These are phyloP conservation scores for Aphelenchoides fujianensis DNA, from an alignment of 1,140 invertebrate species.

Conservation along the genomic window DNA sequence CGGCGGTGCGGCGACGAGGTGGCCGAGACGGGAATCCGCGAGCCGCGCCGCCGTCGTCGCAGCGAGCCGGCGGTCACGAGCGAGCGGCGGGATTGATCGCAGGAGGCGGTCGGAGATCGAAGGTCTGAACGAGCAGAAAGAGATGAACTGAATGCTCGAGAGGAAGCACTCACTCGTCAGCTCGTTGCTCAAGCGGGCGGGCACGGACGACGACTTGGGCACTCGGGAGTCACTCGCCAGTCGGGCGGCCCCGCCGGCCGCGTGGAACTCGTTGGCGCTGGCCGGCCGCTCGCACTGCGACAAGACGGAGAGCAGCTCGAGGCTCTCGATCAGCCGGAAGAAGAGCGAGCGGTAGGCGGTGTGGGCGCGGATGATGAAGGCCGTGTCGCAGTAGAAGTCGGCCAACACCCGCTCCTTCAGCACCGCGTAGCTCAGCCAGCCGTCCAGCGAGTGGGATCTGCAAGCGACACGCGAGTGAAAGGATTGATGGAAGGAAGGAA, in stretches of 20 bases:
- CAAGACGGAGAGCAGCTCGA: slow-evolving; percentile 58
- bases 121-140: background rate
- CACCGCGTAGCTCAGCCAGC: slow-evolving; percentile 61
- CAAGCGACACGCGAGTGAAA: background rate
- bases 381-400: slow-evolving; percentile 45
- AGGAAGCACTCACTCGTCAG: background rate
- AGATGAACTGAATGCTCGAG: background rate
- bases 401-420: slow-evolving; percentile 55
- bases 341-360: slow-evolving; percentile 56
- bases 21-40: slow-evolving; percentile 19
- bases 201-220: slow-evolving; percentile 57
- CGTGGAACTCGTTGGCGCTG: background rate
- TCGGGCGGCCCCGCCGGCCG: slow-evolving; percentile 29
- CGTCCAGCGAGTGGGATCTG: slow-evolving; percentile 33
- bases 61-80: background rate
- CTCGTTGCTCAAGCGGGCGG: slow-evolving; percentile 36
- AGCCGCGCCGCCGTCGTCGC: background rate
- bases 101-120: background rate
- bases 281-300: slow-evolving; percentile 24
- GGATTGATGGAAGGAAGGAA: background rate
- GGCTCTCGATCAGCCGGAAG: slow-evolving; percentile 54
- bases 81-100: background rate
- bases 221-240: slow-evolving; percentile 53
- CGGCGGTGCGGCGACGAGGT: background rate
- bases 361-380: slow-evolving; percentile 53